A percentile compares a stretch with the other conserved stretches of the same genome.
Evolutionary conservation across 2,888 invertebrate genomes (phyloP).

Genomic region (Tanytarsus gracilentus): DNA sequence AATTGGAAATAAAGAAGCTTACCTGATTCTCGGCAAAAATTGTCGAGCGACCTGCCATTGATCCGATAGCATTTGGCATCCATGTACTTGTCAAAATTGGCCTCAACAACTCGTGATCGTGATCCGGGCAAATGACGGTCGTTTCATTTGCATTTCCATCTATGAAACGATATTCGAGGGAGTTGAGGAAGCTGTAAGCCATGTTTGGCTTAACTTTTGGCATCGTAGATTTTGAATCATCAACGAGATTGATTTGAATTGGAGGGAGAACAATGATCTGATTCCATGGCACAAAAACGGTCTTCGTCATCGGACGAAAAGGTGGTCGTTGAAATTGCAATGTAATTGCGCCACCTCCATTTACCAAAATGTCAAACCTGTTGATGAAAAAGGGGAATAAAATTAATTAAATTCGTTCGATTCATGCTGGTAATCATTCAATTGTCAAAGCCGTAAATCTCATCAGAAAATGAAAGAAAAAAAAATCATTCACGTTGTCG

Average conservation of each 20-base stretch:
- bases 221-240: constrained; percentile 49
- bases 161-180: constrained; percentile 41
- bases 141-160: constrained; percentile 43
- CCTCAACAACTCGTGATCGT: constrained; percentile 74
- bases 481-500: no score
- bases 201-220: constrained; percentile 39
- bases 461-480: background rate
- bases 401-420: constrained; percentile 1
- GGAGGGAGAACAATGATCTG: constrained; percentile 89
- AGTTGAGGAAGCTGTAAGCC: constrained; percentile 43
- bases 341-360: constrained; percentile 96
- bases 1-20: constrained; percentile 33
- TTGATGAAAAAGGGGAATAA: constrained; percentile 31
- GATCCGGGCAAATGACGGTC: constrained; percentile 65
- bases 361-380: constrained; percentile 98
- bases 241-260: constrained; percentile 75
- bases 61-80: constrained; percentile 82
- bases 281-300: constrained; percentile 96
- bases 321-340: constrained; percentile 93
- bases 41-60: constrained; percentile 68
- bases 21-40: constrained; percentile 89
- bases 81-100: constrained; percentile 85
- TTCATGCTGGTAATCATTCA: background rate
- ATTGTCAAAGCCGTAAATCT: background rate
- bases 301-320: constrained; percentile 77